Evolutionary conservation across 1,140 invertebrate genomes (phyloP), one percentile per base, ranked within the genome.

Genomic region (fruit fly (Drosophila melanogaster)): DNA sequence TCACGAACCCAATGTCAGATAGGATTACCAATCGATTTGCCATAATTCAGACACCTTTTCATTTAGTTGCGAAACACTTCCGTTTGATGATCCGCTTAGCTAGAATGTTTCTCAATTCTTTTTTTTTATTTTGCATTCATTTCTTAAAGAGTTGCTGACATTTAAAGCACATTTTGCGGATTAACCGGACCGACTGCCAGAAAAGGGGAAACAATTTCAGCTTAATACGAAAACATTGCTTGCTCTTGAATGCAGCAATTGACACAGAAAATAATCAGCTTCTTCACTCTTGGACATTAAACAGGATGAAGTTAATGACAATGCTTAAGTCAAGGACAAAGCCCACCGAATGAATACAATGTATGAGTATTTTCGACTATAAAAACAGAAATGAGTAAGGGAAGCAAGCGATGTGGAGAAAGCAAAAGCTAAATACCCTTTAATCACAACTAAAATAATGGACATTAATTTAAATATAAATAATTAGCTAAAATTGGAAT

Each of bases 61-160:
- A 30, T 53, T 51, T 38, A 60, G 41, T 55, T 46, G 37, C 58
- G 74, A 83, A 74, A 81, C 43, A 73, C 77, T 86, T 86, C 83
- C 81, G 81, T 86, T 81, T 78, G 54, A 15, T 76, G 61, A 86
- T 76, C 78, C 69, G 83, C 77, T 77, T 86, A 74, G 46, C 61
- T 49, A 53, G 43, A 72, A 72, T 55, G 24, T 35, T 37, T 47
- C 55, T 44, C 58, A 51, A 64, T 44, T 4, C 4, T 26, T 19
- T 50, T 66, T 38, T 38, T 19, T 55, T 66, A 47, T 50, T 38
- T 17, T 59, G 40, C 46, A 44, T 59, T 59, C 65, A 74, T 40
- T 73, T 73, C 19, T 33, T 33, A 7, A 19, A 33, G 35, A 47
- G 15, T 22, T 57, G 66, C 5, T 69, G 64, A 70, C 66, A 70